These are phyloP conservation scores for Euglossa dilemma DNA, from an alignment of 1,140 invertebrate species.

Conservation along the genomic window DNA sequence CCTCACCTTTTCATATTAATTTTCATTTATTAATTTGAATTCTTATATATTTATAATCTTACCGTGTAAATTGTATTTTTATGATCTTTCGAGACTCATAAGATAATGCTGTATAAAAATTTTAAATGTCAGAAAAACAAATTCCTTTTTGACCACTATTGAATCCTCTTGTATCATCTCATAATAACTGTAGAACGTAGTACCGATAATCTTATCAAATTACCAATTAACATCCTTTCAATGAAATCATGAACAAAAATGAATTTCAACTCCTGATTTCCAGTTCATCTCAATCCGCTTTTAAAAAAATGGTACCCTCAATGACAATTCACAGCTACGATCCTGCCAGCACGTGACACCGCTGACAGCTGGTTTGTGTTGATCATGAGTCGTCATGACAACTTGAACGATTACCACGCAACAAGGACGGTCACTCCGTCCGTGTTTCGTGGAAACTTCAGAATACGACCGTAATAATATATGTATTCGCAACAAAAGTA, in stretches of 20 bases:
- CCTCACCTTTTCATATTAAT: too few relatives aligned
- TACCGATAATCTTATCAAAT: too few relatives aligned
- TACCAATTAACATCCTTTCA: too few relatives aligned
- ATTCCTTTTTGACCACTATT: too few relatives aligned
- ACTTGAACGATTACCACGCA: conserved; percentile 43
- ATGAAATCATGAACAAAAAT: neutral
- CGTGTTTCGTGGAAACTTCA: neutral
- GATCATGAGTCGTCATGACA: conserved; percentile 50
- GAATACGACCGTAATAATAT: neutral
- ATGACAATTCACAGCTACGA: neutral
- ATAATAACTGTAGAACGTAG: too few relatives aligned
- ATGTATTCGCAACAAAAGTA: neutral
- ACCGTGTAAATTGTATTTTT: too few relatives aligned
- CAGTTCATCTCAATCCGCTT: neutral
- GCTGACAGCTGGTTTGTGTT: conserved; percentile 47
- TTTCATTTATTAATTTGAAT: too few relatives aligned
- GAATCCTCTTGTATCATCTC: too few relatives aligned
- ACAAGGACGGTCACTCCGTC: neutral
- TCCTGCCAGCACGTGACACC: conserved; percentile 26
- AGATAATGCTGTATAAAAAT: too few relatives aligned
- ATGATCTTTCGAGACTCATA: too few relatives aligned
- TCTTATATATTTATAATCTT: too few relatives aligned
- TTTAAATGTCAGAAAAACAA: too few relatives aligned
- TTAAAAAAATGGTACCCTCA: neutral
- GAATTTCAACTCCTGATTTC: neutral